These are phyloP conservation scores for Pseudoips prasinana DNA, from an alignment of 2,888 invertebrate genomes.

Conservation along the genomic window DNA sequence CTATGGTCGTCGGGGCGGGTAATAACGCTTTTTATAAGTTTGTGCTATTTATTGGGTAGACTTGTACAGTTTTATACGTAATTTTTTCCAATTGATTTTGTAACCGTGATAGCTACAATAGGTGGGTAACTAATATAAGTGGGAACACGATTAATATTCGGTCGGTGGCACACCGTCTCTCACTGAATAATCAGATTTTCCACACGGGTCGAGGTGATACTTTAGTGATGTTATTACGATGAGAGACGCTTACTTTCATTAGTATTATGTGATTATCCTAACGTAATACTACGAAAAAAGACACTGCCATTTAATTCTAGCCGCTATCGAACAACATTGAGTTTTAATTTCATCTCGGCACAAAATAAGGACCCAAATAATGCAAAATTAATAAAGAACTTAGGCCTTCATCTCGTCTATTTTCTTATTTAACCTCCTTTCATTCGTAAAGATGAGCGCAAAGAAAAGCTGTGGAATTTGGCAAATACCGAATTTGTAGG, in stretches of 20 bases:
- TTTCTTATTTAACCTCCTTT: too few relatives aligned
- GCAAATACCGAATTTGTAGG: neutral
- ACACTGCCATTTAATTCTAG: too few relatives aligned
- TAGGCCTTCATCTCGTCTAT: too few relatives aligned
- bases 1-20: constrained; percentile 37
- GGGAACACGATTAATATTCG: constrained; percentile 58
- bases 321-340: too few relatives aligned
- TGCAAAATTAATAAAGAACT: too few relatives aligned
- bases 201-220: constrained; percentile 46
- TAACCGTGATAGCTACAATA: constrained; percentile 49
- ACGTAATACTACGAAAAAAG: too few relatives aligned
- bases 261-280: constrained; percentile 26
- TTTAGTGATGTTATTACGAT: constrained; percentile 46
- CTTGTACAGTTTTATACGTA: constrained; percentile 57
- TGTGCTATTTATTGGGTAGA: constrained; percentile 41
- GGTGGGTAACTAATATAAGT: constrained; percentile 45
- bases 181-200: constrained; percentile 62
- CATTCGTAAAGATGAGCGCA: too few relatives aligned
- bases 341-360: too few relatives aligned
- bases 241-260: constrained; percentile 32
- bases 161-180: constrained; percentile 47
- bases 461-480: neutral
- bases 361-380: too few relatives aligned
- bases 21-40: constrained; percentile 51
- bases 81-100: constrained; percentile 45